Evolutionary conservation across 2,888 invertebrate genomes (phyloP).

Genomic region (Limnephilus rhombicus): DNA sequence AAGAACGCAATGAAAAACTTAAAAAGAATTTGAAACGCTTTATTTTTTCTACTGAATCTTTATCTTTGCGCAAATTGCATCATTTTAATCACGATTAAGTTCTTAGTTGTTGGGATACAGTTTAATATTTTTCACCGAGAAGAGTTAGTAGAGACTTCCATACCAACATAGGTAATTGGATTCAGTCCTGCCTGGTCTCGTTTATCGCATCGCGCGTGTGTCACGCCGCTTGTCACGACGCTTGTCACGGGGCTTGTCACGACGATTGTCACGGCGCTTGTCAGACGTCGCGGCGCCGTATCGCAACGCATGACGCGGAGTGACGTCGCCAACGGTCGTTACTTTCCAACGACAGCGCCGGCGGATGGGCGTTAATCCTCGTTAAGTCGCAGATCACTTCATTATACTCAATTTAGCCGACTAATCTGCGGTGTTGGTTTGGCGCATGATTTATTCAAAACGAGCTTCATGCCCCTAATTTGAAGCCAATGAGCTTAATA

Average conservation of each 20-base stretch:
- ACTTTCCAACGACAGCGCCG: slow-evolving; percentile 26
- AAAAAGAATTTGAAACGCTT: neutral
- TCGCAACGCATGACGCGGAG: slow-evolving; percentile 67
- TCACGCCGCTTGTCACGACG: slow-evolving; percentile 64
- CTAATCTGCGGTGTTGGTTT: slow-evolving; percentile 30
- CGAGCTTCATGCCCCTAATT: neutral
- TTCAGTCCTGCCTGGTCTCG: slow-evolving; percentile 11
- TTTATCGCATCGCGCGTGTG: slow-evolving; percentile 14
- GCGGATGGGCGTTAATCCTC: slow-evolving; percentile 36
- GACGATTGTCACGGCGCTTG: slow-evolving; percentile 44
- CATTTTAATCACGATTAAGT: too few species aligned
- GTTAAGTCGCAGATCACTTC: slow-evolving; percentile 39
- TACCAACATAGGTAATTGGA: neutral
- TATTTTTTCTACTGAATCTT: neutral
- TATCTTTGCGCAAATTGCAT: neutral
- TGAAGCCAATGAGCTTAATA: neutral
- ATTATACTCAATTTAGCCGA: slow-evolving; percentile 27
- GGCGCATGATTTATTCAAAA: slow-evolving; percentile 33
- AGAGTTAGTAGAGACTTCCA: neutral
- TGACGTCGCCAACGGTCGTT: slow-evolving; percentile 40
- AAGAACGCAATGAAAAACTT: neutral
- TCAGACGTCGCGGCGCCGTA: slow-evolving; percentile 65
- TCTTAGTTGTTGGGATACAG: neutral
- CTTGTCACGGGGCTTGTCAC: slow-evolving; percentile 61
- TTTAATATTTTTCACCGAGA: neutral